Evolutionary conservation across 2,113 vertebrate species (phyloP), one percentile per base, ranked within the genome.

Genomic region (Marmota monax): DNA sequence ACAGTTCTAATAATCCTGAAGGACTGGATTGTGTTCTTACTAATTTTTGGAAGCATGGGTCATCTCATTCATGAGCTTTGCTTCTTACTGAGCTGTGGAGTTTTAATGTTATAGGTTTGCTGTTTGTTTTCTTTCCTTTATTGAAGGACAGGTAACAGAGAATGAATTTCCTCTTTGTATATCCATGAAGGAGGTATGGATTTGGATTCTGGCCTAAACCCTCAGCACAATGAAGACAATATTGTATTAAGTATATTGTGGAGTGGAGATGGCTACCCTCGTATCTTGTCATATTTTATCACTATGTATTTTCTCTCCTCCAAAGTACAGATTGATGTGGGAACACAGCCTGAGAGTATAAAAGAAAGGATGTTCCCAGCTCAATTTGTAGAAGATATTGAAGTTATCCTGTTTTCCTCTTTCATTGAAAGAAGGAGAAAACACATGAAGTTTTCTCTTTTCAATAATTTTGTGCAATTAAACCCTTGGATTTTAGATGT

Each of bases 391-490:
- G 23, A 84, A 91, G 51, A 86, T 82, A 18, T 39, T 88, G 13
- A 88, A 92, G 61, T 13, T 70, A 65, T 65, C 22, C 70, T 93
- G 53, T 70, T 88, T 97, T 96, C 87, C 56, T 88, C 48, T 61
- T 37, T 90, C 37, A 87, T 32, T 89, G 51, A 95, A 85, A 96
- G 23, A 65, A 94, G 79, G 34, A 92, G 72, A 95, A 86, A 85
- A 78, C 72, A 51, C 61, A 29, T 9, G 72, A 92, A 94, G 51
- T 86, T 96, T 85, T 93, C 65, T 93, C 65, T 88, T 88, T 93
- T 95, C 86, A 93, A 95, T 96, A 93, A 92, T 97, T 97, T 92
- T 93, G 39, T 96, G 32, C 94, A 95, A 96, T 97, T 97, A 97
- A 97, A 94, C 86, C 95, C 93, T 65, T 84, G 65, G 48, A 90